A percentile compares a stretch with the other conserved stretches of the same genome.
Conservation (phyloP, 2,888 invertebrate genomes). For the Acanthococcus lagerstroemiae region DNA sequence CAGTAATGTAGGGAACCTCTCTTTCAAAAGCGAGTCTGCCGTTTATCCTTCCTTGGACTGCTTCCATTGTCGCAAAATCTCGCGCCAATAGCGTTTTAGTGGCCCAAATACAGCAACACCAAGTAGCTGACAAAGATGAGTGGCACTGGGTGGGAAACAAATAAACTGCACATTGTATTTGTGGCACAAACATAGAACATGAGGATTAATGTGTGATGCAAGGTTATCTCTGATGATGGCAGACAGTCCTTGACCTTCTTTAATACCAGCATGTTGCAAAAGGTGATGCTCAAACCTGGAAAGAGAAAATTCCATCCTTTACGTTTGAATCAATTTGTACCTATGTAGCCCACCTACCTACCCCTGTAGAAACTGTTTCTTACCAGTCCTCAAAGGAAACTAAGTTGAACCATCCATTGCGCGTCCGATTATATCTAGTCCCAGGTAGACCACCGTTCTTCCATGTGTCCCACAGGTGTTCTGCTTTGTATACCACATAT, state of each 20-base stretch:
- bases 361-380: too few relatives aligned
- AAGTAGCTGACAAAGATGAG: not conserved
- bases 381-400: not conserved
- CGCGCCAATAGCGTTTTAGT: not conserved
- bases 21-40: not conserved
- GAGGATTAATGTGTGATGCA: not conserved
- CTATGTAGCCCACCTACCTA: not conserved
- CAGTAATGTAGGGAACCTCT: not conserved
- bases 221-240: not conserved
- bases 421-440: constrained; percentile 39
- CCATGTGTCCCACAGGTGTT: constrained; percentile 34
- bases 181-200: not conserved
- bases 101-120: constrained; percentile 3
- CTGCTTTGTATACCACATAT: constrained; percentile 34
- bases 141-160: not conserved
- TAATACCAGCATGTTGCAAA: not conserved
- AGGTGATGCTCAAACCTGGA: constrained; percentile 1
- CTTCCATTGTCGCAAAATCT: constrained; percentile 1
- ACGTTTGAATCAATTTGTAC: not conserved
- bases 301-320: not conserved
- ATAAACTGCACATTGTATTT: not conserved
- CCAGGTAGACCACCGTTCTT: constrained; percentile 24
- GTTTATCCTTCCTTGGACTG: not conserved
- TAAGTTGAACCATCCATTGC: constrained; percentile 35
- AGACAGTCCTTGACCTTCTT: not conserved